Evolutionary conservation across 2,888 invertebrate genomes (phyloP), one percentile per base, ranked within the genome.

Genomic region (Acleris literana): DNA sequence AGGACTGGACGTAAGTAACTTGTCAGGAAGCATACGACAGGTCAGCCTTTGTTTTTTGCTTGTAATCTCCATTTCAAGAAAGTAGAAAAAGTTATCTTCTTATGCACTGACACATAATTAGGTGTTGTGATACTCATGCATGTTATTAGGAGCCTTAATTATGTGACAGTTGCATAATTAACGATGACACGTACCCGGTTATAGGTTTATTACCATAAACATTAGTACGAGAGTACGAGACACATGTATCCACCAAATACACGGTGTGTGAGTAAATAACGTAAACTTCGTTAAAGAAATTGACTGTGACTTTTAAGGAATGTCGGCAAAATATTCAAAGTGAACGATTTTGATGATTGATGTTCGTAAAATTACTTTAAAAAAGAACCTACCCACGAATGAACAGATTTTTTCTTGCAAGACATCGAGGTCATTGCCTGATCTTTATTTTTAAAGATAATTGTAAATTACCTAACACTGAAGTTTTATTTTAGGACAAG

Each of bases 291-390:
- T 83, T 85, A 71, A 81, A 86, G 85, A 85, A 85, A 84, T 84
- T 78, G 79, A 82, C 81, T 81, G 80, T 82, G 78, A 83, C 82
- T 86, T 85, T 85, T 83, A 86, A 81, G 80, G 79, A 82, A 79
- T 82, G 80, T 86, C 83, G 85, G 84, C 78, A 77, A 87, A 83
- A 86, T 84, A 86, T 88, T 82, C 76, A 82, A 83, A 80, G 83
- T 84, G 87, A 88, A 86, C 82, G 89, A 87, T 85, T 82, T 74
- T 81, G 81, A 83, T 90, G 91, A 91, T 91, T 90, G 91, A 91
- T 91, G 91, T 81, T 79, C 81, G 73, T 82, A 79, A 85, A 89
- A 87, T 87, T 87, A 86, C 83, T 80, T 81, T 80, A 58, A 63
- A 63, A 67, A 62, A 57, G 51, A 61, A 66, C 46, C 56, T 62